Evolutionary conservation across 2,888 invertebrate species (phyloP), one percentile per base, ranked within the genome.

Genomic region (Anorthoa munda): DNA sequence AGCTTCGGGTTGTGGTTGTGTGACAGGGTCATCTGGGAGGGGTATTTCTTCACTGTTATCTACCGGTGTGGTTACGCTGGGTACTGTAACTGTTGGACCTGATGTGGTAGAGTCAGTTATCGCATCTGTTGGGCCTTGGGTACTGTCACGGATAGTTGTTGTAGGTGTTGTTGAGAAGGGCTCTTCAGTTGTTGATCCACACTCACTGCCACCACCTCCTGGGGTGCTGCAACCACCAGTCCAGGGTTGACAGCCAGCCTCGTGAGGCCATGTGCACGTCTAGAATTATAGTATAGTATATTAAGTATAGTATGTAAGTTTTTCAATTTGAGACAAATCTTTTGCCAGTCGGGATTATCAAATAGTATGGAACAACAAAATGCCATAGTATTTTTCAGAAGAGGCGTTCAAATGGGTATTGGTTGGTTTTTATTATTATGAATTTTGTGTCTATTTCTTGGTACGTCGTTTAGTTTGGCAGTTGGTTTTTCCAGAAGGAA

Each of bases 161-260:
- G 26, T 26, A 11, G 26, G 26, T 17, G 26, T 53, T 12, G n/a
- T n/a, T n/a, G n/a, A n/a, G 4, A 13, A 21, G 23, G 13, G 15
- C 5, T 13, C 23, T 23, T 23, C 59, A 7, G 59, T n/a, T 39
- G 39, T 13, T 59, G 55, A 17, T 26, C 0, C 55, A 13, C 59
- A 59, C n/a, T 39, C n/a, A 2, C 58, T n/a, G 39, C 59, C 59
- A n/a, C 7, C 39, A 0, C n/a, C 31, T 31, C 4, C 59, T 39
- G 66, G 56, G 4, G 18, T 66, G 55, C 45, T 13, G 23, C 56
- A 56, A 0, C 31, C n/a, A 23, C 31, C 51, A 18, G 39, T 45
- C 56, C 56, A 66, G 18, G 39, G 23, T 56, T 45, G 56, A 56
- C 66, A 66, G 18, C 66, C 66, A 45, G 66, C 66, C 18, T 66